These are phyloP conservation scores for Scaptomyza montana DNA, from an alignment of 1,140 invertebrate species.

Conservation along the genomic window DNA sequence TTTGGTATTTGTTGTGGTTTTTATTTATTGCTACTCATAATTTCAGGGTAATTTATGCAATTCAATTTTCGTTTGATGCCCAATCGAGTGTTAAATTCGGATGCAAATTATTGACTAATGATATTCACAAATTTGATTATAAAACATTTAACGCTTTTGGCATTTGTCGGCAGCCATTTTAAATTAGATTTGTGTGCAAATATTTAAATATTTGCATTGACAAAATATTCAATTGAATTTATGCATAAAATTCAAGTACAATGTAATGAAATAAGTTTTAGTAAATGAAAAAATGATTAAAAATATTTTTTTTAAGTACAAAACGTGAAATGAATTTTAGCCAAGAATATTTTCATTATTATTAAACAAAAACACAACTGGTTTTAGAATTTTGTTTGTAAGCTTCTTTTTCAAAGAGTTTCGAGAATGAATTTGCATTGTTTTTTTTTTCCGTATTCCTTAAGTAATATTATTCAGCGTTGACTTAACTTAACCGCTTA, in stretches of 20 bases:
- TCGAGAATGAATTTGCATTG: no score
- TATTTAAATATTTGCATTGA: not conserved
- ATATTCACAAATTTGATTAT: slow-evolving; percentile 7
- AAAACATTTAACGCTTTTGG: slow-evolving; percentile 3
- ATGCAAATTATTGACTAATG: slow-evolving; percentile 37
- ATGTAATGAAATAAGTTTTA: no score
- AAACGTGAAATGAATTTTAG: no score
- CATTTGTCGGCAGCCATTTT: not conserved
- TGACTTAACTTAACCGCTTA: not conserved
- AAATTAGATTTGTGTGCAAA: not conserved
- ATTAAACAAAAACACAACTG: no score
- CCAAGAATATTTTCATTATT: no score
- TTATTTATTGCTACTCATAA: not conserved
- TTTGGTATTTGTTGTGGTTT: not conserved
- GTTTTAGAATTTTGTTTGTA: no score
- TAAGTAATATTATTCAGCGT: no score
- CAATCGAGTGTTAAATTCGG: slow-evolving; percentile 41
- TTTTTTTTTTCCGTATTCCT: no score
- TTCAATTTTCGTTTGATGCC: slow-evolving; percentile 57
- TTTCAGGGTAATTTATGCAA: slow-evolving; percentile 51
- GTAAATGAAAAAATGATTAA: no score
- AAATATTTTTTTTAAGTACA: no score
- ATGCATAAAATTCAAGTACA: no score
- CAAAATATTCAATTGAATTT: slow-evolving; percentile 9
- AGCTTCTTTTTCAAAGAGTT: no score